Conservation (phyloP, 2,113 vertebrate species). For the Phainopepla nitens region DNA sequence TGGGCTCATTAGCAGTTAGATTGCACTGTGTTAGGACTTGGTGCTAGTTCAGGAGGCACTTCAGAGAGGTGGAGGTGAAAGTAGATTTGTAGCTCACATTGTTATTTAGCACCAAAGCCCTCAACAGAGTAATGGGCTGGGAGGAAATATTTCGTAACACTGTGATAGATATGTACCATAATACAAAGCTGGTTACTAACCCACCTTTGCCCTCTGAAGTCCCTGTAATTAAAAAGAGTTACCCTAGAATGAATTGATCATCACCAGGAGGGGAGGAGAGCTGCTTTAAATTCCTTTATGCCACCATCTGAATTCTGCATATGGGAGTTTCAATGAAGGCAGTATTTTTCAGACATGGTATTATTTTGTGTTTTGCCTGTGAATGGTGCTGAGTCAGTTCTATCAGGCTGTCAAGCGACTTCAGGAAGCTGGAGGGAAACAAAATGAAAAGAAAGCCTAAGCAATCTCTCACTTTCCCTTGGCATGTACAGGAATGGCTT, state of each 20-base stretch:
- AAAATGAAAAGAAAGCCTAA: background rate
- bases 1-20: background rate
- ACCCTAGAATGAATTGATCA: background rate
- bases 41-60: background rate
- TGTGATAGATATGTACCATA: background rate
- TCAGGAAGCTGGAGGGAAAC: background rate
- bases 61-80: background rate
- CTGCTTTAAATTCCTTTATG: background rate
- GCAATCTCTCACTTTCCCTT: background rate
- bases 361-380: background rate
- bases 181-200: conserved; percentile 23
- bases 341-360: background rate
- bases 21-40: background rate
- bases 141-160: background rate
- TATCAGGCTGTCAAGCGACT: background rate
- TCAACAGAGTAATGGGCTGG: conserved; percentile 22
- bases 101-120: background rate
- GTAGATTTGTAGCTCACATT: background rate
- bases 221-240: background rate
- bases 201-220: background rate
- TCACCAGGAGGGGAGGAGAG: background rate
- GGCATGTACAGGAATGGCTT: background rate
- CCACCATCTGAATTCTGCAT: background rate
- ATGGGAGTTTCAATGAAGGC: background rate
- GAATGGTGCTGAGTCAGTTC: background rate